These are phyloP conservation scores for Todiramphus chloris DNA, from an alignment of 2,113 vertebrate genomes.

Conservation along the genomic window DNA sequence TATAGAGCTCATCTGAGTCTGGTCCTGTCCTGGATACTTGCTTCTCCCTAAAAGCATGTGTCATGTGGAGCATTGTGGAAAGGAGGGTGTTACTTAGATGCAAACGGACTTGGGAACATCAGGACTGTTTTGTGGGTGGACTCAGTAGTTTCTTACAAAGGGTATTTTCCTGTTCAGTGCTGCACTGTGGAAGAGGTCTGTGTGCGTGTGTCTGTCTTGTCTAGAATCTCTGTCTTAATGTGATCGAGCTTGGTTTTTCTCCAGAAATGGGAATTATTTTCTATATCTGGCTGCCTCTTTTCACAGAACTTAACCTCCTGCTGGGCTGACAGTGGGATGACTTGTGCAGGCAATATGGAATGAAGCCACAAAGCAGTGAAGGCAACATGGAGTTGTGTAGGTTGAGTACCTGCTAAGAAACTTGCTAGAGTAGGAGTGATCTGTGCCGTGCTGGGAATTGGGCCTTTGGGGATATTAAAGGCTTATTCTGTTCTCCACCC, in stretches of 20 bases:
- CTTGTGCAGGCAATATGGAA: neutral
- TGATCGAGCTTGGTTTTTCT: neutral
- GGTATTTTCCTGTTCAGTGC: neutral
- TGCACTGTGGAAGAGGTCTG: neutral
- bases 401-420: neutral
- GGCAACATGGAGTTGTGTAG: neutral
- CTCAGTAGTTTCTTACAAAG: neutral
- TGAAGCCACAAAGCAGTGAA: neutral
- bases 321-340: neutral
- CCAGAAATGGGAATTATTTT: neutral
- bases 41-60: neutral
- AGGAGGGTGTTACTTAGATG: neutral
- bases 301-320: neutral
- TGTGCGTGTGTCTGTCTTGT: neutral
- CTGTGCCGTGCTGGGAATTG: accelerated
- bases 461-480: neutral
- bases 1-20: neutral
- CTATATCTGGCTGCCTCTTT: neutral
- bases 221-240: neutral
- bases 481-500: neutral
- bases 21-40: neutral
- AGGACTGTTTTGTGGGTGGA: neutral
- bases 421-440: neutral
- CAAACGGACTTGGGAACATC: neutral
- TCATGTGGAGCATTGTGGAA: neutral